Evolutionary conservation across 2,888 invertebrate species (phyloP).

Genomic region (Tricholauxania praeusta): DNA sequence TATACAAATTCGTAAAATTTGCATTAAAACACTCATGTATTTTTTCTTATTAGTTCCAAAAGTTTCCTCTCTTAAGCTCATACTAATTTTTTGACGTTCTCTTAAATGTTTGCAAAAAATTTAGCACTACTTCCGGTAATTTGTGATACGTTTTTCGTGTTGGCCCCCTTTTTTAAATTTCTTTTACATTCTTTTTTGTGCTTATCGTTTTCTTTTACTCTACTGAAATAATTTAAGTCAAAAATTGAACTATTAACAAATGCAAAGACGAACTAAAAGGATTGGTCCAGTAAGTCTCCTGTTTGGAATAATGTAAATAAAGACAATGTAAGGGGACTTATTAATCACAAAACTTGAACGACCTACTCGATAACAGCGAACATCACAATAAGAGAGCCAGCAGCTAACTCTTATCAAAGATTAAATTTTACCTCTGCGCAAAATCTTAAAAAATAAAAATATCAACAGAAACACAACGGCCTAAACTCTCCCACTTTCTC

Average conservation of each 20-base stretch:
- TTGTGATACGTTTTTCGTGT: neutral
- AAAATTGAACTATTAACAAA: neutral
- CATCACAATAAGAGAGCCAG: no score
- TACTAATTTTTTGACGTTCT: neutral
- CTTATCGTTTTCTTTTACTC: no score
- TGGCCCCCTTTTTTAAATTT: no score
- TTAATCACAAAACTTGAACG: no score
- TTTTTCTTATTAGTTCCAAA: neutral
- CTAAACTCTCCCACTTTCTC: neutral
- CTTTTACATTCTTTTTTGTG: no score
- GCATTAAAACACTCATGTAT: no score
- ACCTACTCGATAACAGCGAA: no score
- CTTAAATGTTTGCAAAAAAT: slow-evolving; percentile 1
- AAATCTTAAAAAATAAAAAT: neutral
- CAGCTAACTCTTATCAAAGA: no score
- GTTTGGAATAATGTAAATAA: no score
- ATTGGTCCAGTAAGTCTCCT: neutral
- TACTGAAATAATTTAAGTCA: neutral
- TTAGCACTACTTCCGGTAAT: slow-evolving; percentile 20
- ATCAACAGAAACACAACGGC: neutral
- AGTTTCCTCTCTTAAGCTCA: neutral
- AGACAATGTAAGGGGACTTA: no score
- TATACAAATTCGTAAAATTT: no score
- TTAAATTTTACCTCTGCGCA: neutral
- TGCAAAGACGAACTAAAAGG: neutral